A percentile compares a stretch with the other conserved stretches of the same genome.
phyloP scores from a whole-genome alignment of 2,113 vertebrate genomes.

The Serilophus lunatus region DNA sequence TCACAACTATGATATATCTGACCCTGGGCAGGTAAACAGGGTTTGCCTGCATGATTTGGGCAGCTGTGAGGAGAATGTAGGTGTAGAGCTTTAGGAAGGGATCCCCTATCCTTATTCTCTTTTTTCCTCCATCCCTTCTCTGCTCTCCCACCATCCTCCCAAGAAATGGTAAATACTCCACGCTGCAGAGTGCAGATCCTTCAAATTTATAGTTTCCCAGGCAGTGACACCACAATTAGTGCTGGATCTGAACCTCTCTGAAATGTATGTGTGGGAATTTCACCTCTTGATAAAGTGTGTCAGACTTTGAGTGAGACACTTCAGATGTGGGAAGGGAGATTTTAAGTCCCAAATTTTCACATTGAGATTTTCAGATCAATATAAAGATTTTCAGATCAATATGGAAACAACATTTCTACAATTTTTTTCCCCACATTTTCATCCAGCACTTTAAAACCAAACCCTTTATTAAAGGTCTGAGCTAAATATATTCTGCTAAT shows the following conservation, averaged over 20 bases:
- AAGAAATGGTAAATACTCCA: not conserved
- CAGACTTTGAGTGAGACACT: fast-evolving
- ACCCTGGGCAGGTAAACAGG: constrained; percentile 85
- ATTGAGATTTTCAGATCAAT: not conserved
- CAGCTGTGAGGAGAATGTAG: fast-evolving
- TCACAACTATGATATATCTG: constrained; percentile 92
- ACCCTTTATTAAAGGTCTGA: not conserved
- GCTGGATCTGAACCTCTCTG: not conserved
- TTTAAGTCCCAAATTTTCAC: not conserved
- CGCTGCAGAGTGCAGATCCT: not conserved
- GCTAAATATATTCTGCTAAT: not conserved
- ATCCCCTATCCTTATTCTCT: not conserved
- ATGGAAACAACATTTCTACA: fast-evolving
- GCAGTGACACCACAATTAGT: fast-evolving
- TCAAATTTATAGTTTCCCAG: not conserved
- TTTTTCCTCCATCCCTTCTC: not conserved
- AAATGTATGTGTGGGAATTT: not conserved
- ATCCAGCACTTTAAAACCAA: not conserved
- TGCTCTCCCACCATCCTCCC: not conserved
- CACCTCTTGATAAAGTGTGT: fast-evolving
- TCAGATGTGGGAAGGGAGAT: fast-evolving
- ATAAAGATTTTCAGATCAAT: not conserved
- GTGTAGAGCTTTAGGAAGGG: not conserved
- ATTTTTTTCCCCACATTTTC: fast-evolving
- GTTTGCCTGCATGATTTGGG: not conserved